phyloP scores from a whole-genome alignment of 2,888 invertebrate species.

The Oscheius myriophilus region DNA sequence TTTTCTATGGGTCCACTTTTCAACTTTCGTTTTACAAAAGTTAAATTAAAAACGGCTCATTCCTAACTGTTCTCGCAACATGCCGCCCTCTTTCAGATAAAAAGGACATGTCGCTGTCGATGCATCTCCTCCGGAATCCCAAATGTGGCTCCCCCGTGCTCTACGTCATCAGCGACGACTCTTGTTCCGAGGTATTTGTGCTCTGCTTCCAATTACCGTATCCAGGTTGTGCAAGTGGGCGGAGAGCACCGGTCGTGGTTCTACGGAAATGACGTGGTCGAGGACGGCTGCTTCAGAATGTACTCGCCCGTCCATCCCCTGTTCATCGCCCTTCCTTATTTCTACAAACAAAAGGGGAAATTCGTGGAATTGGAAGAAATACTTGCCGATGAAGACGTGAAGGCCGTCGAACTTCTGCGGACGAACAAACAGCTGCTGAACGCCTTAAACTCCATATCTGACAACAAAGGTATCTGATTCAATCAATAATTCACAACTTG shows the following conservation, averaged over 20 bases:
- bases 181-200: constrained; percentile 48
- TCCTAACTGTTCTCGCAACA: no score
- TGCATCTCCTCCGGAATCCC: constrained; percentile 31
- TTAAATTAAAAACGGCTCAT: no score
- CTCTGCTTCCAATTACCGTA: no score
- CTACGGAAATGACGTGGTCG: constrained; percentile 56
- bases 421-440: constrained; percentile 39
- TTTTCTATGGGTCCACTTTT: no score
- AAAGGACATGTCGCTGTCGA: not conserved
- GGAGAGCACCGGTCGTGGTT: constrained; percentile 56
- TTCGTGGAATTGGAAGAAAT: constrained; percentile 53
- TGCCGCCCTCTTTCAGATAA: constrained; percentile 4
- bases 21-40: no score
- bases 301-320: constrained; percentile 56
- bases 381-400: constrained; percentile 44
- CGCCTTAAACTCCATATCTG: constrained; percentile 39
- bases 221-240: constrained; percentile 46
- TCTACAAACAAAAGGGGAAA: constrained; percentile 43
- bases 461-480: constrained; percentile 43
- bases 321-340: constrained; percentile 55
- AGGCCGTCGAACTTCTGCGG: constrained; percentile 34
- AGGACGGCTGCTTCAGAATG: constrained; percentile 49
- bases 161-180: constrained; percentile 35
- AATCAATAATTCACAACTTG: not conserved
- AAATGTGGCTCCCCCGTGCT: constrained; percentile 33